Base-by-base conservation (phyloP, 2,888 invertebrate genomes). In the Trichogramma evanescens region DNA sequence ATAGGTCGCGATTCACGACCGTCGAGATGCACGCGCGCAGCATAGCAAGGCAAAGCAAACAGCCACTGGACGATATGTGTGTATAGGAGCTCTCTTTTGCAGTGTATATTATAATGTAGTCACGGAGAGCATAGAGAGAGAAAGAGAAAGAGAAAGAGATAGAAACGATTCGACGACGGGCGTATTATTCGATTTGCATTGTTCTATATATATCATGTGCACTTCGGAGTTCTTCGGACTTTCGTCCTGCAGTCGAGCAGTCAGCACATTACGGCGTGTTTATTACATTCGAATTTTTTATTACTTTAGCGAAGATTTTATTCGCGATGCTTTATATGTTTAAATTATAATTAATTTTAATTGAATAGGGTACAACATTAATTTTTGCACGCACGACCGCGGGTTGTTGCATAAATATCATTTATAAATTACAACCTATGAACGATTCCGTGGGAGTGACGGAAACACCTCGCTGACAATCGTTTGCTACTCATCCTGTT, bases 161-260 rank as follows among this genome's bases (percentile, higher is more conserved):
- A 63, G 66, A 59, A 60, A 58, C 65, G 66, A 70, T 71, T 70
- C 69, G 68, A 61, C 66, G 68, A 71, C 65, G 62, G 59, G 65
- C 66, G 43, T 50, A 66, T 70, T 71, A 73, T 72, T 72, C 67
- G 68, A 68, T 69, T 61, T 61, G 71, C 70, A 73, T 74, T 74
- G 74, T 73, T 71, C 68, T 66, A 63, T 62, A 26, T 26, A 26
- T 26, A 26, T 26, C 26, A 26, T 26, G 26, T 26, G 26, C 26
- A 26, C 26, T 26, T 26, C 26, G 26, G 26, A 26, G 26, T 26
- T 26, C 54, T n/a, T 8, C 41, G 50, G 46, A 6, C 10, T 10
- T 9, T 38, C 49, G 13, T 13, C 65, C 64, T 64, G 55, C 59
- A 56, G 50, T 56, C 69, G 67, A 66, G 63, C 70, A 63, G 66